A percentile compares a stretch with the other conserved stretches of the same genome.
Conservation (phyloP, 2,797 vertebrate genomes). For the Halcyon leucocephala region DNA sequence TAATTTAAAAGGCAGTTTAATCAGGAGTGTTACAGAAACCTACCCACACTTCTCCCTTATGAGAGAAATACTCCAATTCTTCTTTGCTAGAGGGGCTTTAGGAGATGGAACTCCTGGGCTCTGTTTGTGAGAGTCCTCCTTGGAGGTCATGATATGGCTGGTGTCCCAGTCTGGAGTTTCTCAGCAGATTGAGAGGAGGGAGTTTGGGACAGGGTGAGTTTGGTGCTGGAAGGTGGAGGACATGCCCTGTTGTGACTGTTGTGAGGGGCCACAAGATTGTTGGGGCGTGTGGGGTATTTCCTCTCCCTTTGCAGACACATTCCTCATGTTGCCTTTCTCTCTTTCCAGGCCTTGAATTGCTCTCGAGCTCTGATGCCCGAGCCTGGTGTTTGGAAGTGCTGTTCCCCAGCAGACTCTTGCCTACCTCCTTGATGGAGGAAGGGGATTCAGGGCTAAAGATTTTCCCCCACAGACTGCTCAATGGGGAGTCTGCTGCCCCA, state of each 20-base stretch:
- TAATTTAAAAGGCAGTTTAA: not conserved
- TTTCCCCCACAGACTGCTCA: not conserved
- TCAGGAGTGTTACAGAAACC: not conserved
- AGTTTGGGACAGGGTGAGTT: not conserved
- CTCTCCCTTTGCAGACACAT: not conserved
- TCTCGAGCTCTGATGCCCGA: not conserved
- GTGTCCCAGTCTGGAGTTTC: not conserved
- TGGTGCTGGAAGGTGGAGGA: not conserved
- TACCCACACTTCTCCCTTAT: not conserved
- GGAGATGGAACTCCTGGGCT: not conserved
- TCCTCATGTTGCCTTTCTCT: not conserved
- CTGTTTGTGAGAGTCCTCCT: not conserved
- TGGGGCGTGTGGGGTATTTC: not conserved
- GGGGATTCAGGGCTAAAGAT: not conserved
- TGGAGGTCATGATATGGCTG: not conserved
- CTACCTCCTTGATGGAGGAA: not conserved
- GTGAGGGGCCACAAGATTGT: not conserved
- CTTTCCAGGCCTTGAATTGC: not conserved
- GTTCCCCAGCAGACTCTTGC: not conserved
- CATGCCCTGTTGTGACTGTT: fast-evolving
- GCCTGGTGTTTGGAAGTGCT: not conserved
- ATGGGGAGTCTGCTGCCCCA: not conserved
- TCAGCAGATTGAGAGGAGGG: not conserved
- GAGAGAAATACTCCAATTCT: not conserved
- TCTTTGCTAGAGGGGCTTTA: not conserved